Evolutionary conservation across 1,140 invertebrate species (phyloP).

Genomic region (Caenorhabditis remanei): DNA sequence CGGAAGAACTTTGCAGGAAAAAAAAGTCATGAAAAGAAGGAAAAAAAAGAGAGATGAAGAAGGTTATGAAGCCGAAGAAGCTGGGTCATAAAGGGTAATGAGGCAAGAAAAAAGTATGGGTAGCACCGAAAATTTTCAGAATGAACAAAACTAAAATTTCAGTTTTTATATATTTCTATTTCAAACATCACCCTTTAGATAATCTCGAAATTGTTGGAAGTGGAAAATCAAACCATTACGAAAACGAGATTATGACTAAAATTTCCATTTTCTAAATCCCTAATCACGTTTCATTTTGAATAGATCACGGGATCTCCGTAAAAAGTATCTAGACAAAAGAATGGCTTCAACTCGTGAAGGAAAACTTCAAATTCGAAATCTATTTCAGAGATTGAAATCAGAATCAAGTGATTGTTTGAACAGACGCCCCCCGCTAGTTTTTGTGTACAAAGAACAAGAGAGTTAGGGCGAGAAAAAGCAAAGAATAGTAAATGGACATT

Average conservation of each 20-base stretch:
- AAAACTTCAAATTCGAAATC: neutral
- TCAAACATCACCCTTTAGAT: neutral
- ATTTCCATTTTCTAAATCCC: neutral
- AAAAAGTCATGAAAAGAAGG: neutral
- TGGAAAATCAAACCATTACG: neutral
- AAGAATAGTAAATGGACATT: slow-evolving; percentile 10
- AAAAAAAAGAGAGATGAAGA: neutral
- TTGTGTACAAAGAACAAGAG: neutral
- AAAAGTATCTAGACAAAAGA: neutral
- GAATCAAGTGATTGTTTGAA: slow-evolving; percentile 22
- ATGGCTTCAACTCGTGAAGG: neutral
- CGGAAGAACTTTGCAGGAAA: slow-evolving; percentile 4
- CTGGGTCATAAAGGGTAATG: slow-evolving; percentile 36
- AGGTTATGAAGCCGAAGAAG: slow-evolving; percentile 43
- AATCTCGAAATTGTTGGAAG: neutral
- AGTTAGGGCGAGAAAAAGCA: neutral
- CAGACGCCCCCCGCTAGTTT: neutral
- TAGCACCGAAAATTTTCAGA: neutral
- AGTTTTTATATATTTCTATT: neutral
- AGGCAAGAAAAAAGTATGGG: slow-evolving; percentile 20
- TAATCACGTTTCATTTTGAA: neutral
- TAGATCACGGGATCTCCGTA: neutral
- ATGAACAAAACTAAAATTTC: neutral
- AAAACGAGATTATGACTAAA: neutral
- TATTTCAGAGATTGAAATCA: neutral